A percentile compares a stretch with the other conserved stretches of the same genome.
Conservation (phyloP, 2,797 vertebrate genomes). For the Muscicapa comitata region DNA sequence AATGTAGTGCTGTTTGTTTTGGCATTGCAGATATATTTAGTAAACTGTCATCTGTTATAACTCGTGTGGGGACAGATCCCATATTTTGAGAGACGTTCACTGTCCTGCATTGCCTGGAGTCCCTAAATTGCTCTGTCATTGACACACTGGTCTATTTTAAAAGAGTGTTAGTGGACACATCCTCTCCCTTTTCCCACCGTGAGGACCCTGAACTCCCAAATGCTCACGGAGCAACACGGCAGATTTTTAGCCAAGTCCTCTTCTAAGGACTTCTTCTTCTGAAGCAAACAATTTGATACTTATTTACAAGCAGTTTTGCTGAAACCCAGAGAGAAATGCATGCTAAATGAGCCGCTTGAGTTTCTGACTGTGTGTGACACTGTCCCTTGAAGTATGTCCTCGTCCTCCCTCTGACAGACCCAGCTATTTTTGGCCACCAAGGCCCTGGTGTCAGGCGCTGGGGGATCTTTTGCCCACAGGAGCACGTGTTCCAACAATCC, state of each 20-base stretch:
- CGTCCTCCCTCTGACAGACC: neutral
- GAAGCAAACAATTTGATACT: neutral
- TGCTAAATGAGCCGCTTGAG: neutral
- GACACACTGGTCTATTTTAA: slow-evolving; percentile 13
- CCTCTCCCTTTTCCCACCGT: neutral
- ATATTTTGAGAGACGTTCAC: neutral
- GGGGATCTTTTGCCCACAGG: neutral
- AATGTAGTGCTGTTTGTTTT: slow-evolving; percentile 23
- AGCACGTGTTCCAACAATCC: neutral
- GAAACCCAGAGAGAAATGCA: neutral
- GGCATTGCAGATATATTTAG: slow-evolving; percentile 39
- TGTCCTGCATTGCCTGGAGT: neutral
- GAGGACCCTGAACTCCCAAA: neutral
- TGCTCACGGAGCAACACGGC: neutral
- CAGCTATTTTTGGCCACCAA: neutral
- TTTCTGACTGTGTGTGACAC: neutral
- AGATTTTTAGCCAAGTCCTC: neutral
- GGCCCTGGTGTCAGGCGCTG: accelerated
- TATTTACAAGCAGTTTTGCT: neutral
- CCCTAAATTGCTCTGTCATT: slow-evolving; percentile 11
- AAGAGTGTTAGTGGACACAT: neutral
- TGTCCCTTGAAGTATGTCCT: neutral
- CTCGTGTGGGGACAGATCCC: neutral
- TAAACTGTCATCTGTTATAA: slow-evolving; percentile 22
- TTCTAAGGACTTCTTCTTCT: neutral